phyloP scores from a whole-genome alignment of 2,797 vertebrate species.

The Microctenopoma lineatum region DNA sequence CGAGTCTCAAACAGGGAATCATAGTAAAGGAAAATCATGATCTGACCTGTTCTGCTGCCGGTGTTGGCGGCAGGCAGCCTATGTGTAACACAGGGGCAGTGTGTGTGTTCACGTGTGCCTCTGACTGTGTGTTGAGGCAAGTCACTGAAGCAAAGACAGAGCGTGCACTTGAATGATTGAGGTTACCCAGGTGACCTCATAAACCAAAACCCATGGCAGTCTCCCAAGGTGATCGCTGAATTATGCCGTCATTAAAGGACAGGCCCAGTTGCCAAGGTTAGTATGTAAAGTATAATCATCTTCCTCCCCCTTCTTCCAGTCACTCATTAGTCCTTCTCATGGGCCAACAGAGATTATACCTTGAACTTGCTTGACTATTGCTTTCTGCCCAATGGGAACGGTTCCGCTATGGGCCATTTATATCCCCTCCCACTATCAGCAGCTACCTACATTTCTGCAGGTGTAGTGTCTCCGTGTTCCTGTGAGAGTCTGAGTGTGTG shows the following conservation, averaged over 20 bases:
- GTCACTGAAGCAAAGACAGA: slow-evolving; percentile 85
- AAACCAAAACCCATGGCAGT: slow-evolving; percentile 88
- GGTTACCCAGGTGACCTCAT: slow-evolving; percentile 87
- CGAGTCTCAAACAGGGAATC: slow-evolving; percentile 46
- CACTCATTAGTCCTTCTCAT: slow-evolving; percentile 84
- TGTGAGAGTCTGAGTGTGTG: slow-evolving; percentile 46
- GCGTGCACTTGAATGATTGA: slow-evolving; percentile 88
- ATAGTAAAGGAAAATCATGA: slow-evolving; percentile 64
- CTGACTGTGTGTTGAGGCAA: slow-evolving; percentile 69
- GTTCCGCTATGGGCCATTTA: slow-evolving; percentile 80
- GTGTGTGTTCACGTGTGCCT: slow-evolving; percentile 11
- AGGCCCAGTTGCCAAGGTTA: slow-evolving; percentile 87
- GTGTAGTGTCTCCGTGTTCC: slow-evolving; percentile 54
- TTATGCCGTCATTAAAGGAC: slow-evolving; percentile 90
- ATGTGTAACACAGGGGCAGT: slow-evolving; percentile 62
- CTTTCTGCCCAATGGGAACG: slow-evolving; percentile 77
- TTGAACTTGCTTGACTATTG: slow-evolving; percentile 83
- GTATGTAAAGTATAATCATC: slow-evolving; percentile 89
- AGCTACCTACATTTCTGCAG: slow-evolving; percentile 65
- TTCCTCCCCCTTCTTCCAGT: slow-evolving; percentile 80
- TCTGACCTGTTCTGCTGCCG: slow-evolving; percentile 64
- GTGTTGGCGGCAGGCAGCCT: slow-evolving; percentile 45
- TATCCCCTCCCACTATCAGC: slow-evolving; percentile 70
- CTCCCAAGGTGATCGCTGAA: slow-evolving; percentile 89
- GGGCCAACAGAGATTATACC: slow-evolving; percentile 83